Evolutionary conservation across 2,113 vertebrate genomes (phyloP).

Genomic region (Isichthys henryi): DNA sequence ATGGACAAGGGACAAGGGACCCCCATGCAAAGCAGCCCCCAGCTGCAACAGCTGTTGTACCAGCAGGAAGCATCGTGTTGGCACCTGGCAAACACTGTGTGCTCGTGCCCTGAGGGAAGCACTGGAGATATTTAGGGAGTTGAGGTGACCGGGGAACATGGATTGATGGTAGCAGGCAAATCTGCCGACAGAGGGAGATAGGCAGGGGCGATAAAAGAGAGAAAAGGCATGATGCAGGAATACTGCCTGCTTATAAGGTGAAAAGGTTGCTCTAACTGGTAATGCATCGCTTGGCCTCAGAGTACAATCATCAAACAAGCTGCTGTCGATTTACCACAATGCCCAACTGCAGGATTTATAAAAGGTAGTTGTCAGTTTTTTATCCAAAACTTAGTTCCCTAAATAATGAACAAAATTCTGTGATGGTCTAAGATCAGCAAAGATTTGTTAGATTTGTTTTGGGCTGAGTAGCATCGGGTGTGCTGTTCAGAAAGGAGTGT

Average conservation of each 20-base stretch:
- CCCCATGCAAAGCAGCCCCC: slow-evolving; percentile 28
- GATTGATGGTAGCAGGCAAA: background rate
- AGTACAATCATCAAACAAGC: background rate
- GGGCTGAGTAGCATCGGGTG: background rate
- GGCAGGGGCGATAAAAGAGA: background rate
- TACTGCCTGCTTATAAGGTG: background rate
- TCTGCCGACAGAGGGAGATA: background rate
- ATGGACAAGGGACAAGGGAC: slow-evolving; percentile 39
- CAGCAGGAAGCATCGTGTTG: slow-evolving; percentile 26
- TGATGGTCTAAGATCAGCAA: background rate
- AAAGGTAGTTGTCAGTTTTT: background rate
- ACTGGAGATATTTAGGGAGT: background rate
- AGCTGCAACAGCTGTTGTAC: slow-evolving; percentile 47
- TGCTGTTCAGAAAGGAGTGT: background rate
- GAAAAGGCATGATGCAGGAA: background rate
- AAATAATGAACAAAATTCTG: background rate
- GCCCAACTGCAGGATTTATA: background rate
- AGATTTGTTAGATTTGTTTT: background rate
- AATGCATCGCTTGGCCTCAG: background rate
- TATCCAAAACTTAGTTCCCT: background rate
- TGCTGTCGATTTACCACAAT: background rate
- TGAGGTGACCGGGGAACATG: background rate
- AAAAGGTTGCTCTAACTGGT: background rate
- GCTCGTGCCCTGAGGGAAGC: background rate
- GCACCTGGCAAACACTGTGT: background rate